phyloP scores from a whole-genome alignment of 2,113 vertebrate species.

The Hippocampus guttulatus region DNA sequence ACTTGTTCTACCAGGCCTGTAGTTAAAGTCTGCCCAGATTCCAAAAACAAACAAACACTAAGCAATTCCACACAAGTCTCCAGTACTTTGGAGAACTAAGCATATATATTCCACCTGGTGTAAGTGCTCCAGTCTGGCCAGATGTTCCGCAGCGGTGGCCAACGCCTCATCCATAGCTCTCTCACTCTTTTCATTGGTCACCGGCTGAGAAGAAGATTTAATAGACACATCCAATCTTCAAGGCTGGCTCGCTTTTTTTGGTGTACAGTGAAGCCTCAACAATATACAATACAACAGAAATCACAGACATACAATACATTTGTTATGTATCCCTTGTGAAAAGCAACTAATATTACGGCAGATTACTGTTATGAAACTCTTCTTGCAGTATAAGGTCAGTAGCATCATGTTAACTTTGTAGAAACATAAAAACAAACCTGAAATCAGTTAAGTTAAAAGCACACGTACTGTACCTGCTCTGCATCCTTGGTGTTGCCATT shows the following conservation, averaged over 20 bases:
- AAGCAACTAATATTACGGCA: too few species aligned
- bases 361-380: not conserved
- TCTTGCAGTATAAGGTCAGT: too few species aligned
- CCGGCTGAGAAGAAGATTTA: slow-evolving; percentile 17
- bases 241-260: not conserved
- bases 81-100: not conserved
- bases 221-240: not conserved
- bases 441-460: too few species aligned
- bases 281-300: too few species aligned
- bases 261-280: too few species aligned
- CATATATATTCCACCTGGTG: slow-evolving; percentile 45
- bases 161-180: slow-evolving; percentile 55
- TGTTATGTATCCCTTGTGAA: too few species aligned
- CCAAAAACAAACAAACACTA: not conserved
- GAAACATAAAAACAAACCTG: not conserved
- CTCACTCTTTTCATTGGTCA: slow-evolving; percentile 29
- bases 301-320: too few species aligned
- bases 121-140: slow-evolving; percentile 48
- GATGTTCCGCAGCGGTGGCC: slow-evolving; percentile 45
- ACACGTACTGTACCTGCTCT: slow-evolving; percentile 43
- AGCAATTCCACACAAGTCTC: not conserved
- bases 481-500: not conserved
- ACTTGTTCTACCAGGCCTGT: slow-evolving; percentile 39
- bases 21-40: slow-evolving; percentile 44
- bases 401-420: not conserved